phyloP scores from a whole-genome alignment of 2,113 vertebrate species.

The Narcine bancroftii region DNA sequence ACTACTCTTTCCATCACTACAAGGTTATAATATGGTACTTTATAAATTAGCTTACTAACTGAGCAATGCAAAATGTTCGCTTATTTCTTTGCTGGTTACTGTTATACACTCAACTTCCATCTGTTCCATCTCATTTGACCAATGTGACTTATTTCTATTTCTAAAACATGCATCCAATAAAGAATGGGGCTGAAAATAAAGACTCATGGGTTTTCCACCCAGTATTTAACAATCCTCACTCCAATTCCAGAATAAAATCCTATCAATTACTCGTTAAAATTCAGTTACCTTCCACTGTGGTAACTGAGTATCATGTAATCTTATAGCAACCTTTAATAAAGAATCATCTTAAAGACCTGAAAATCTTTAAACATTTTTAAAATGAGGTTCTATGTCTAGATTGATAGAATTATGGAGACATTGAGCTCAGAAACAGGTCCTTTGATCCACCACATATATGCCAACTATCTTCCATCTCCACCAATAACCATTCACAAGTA shows the following conservation, averaged over 20 bases:
- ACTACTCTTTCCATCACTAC: background rate
- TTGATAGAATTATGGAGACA: no score
- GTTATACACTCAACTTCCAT: background rate
- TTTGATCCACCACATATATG: no score
- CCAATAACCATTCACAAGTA: no score
- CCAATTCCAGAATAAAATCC: background rate
- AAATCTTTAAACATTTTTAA: background rate
- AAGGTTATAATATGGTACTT: background rate
- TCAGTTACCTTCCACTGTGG: background rate
- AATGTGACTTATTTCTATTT: background rate
- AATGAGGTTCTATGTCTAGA: no score
- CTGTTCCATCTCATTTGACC: background rate
- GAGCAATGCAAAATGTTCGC: background rate
- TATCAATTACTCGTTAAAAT: background rate
- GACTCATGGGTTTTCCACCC: background rate
- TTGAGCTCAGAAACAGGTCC: no score
- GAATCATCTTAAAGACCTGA: background rate
- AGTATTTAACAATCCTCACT: background rate
- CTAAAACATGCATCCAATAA: background rate
- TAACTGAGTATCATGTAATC: background rate
- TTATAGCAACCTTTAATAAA: background rate
- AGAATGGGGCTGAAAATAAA: background rate
- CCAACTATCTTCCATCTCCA: no score
- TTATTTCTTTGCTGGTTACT: background rate
- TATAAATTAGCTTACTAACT: background rate